Conservation (phyloP, 1,140 invertebrate genomes). For the Drosophila kohkoa region DNA sequence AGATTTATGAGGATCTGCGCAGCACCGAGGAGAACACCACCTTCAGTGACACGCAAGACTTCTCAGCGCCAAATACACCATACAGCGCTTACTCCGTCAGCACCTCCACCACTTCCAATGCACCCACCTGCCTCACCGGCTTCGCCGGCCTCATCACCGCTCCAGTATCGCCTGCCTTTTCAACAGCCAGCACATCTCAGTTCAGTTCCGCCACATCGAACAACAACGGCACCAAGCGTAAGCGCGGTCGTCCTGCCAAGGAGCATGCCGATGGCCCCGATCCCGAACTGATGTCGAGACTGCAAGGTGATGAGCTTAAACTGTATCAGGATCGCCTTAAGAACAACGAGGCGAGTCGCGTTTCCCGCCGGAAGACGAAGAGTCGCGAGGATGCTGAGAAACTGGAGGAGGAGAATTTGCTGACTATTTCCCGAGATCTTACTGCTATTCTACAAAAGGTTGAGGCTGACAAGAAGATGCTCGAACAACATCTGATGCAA, state of each 20-base stretch:
- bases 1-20: slow-evolving; percentile 53
- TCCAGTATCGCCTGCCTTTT: slow-evolving; percentile 69
- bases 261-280: slow-evolving; percentile 75
- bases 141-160: slow-evolving; percentile 63
- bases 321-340: slow-evolving; percentile 68
- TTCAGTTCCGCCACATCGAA: slow-evolving; percentile 46
- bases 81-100: slow-evolving; percentile 56
- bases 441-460: slow-evolving; percentile 15
- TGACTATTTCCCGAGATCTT: slow-evolving; percentile 30
- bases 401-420: slow-evolving; percentile 46
- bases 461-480: background rate
- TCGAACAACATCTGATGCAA: slow-evolving; percentile 36
- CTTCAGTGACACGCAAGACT: slow-evolving; percentile 44
- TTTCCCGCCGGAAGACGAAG: slow-evolving; percentile 77
- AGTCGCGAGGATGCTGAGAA: slow-evolving; percentile 64
- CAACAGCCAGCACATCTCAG: slow-evolving; percentile 61
- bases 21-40: slow-evolving; percentile 60
- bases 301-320: slow-evolving; percentile 64
- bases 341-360: slow-evolving; percentile 79
- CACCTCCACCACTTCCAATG: slow-evolving; percentile 33
- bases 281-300: slow-evolving; percentile 52
- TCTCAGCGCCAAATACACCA: slow-evolving; percentile 70
- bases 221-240: slow-evolving; percentile 48
- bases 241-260: slow-evolving; percentile 78
- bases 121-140: slow-evolving; percentile 58